phyloP scores from a whole-genome alignment of 1,140 invertebrate species.

The Dendroctonus ponderosae region DNA sequence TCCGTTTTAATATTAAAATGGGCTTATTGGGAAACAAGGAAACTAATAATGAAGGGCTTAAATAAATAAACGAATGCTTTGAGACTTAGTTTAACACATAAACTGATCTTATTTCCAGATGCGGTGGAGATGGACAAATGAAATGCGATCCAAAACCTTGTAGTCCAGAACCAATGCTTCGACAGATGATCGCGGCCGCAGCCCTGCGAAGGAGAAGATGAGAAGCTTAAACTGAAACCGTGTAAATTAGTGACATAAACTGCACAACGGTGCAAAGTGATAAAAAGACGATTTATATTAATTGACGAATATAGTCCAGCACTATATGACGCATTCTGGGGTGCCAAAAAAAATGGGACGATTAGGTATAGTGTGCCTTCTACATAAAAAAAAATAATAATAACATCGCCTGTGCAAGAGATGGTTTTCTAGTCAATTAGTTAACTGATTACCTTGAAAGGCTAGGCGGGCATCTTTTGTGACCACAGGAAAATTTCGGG shows the following conservation, averaged over 20 bases:
- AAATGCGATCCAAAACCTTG: constrained; percentile 87
- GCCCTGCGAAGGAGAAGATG: constrained; percentile 72
- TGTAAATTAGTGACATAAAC: constrained; percentile 45
- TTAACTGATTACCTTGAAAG: constrained; percentile 16
- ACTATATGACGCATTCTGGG: constrained; percentile 47
- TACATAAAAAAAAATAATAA: constrained; percentile 5
- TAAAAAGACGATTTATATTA: constrained; percentile 44
- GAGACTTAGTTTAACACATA: too few species aligned
- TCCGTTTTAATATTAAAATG: too few species aligned
- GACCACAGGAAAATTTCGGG: constrained; percentile 15
- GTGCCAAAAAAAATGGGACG: constrained; percentile 49
- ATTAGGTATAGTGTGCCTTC: constrained; percentile 47
- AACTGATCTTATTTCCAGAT: constrained; percentile 57
- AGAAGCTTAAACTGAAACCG: constrained; percentile 48
- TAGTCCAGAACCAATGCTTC: constrained; percentile 81
- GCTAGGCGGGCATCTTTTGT: constrained; percentile 34
- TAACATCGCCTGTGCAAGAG: constrained; percentile 30
- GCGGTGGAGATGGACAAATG: constrained; percentile 87
- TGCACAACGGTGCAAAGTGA: constrained; percentile 44
- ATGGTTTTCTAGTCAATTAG: constrained; percentile 33
- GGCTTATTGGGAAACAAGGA: too few species aligned
- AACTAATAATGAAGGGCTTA: too few species aligned
- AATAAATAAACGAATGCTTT: too few species aligned
- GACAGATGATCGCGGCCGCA: constrained; percentile 81
- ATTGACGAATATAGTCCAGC: constrained; percentile 42